phyloP scores from a whole-genome alignment of 2,113 vertebrate genomes.

The Menura novaehollandiae region DNA sequence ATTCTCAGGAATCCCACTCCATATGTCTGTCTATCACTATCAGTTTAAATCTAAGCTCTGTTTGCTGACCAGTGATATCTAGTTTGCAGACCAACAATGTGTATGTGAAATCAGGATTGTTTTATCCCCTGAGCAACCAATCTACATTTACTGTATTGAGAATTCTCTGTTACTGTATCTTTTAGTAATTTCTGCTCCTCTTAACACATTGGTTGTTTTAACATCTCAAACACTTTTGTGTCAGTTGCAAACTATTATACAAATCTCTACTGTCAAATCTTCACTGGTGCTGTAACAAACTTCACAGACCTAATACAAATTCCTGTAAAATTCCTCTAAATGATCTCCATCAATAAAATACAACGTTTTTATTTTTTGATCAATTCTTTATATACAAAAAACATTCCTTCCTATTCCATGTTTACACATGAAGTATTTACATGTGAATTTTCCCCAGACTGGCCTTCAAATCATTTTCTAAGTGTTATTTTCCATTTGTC shows the following conservation, averaged over 20 bases:
- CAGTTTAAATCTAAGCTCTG: not conserved
- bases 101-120: not conserved
- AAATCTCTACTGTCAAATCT: not conserved
- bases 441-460: not conserved
- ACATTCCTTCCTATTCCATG: not conserved
- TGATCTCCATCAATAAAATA: not conserved
- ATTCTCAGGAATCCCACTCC: not conserved
- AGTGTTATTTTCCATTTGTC: not conserved
- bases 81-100: not conserved
- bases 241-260: not conserved
- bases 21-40: not conserved
- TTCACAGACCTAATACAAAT: not conserved
- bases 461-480: not conserved
- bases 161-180: accelerated
- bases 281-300: not conserved
- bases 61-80: not conserved
- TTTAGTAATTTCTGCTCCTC: not conserved
- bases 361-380: not conserved
- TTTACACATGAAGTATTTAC: not conserved
- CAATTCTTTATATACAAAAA: not conserved
- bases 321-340: not conserved
- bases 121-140: not conserved
- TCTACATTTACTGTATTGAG: not conserved
- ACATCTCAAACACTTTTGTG: not conserved
- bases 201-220: not conserved